These are phyloP conservation scores for Sipha flava DNA, from an alignment of 1,140 invertebrate species.

Conservation along the genomic window DNA sequence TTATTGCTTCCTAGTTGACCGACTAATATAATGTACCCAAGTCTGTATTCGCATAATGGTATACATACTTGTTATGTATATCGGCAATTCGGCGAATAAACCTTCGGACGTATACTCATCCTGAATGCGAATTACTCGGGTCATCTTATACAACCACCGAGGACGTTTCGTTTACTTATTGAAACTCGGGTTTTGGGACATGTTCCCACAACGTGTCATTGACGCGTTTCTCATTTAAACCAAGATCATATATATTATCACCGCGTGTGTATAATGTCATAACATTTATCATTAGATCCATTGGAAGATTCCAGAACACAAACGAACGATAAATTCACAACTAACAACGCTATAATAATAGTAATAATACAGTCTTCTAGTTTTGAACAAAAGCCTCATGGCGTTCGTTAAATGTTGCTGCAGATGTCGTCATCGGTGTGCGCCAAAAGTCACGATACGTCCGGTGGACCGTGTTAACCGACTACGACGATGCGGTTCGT, in stretches of 20 bases:
- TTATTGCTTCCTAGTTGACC: constrained; percentile 17
- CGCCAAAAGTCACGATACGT: no score
- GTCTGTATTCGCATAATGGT: neutral
- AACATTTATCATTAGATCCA: neutral
- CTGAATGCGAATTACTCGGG: constrained; percentile 20
- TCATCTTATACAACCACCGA: neutral
- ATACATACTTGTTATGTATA: neutral
- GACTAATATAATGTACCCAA: neutral
- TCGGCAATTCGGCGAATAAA: neutral
- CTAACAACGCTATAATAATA: no score
- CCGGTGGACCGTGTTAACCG: no score
- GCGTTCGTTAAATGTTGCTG: no score
- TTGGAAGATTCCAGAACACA: neutral
- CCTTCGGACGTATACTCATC: neutral
- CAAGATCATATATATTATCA: no score
- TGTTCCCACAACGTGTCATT: neutral
- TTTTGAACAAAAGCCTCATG: neutral
- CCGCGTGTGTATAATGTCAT: no score
- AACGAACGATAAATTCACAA: neutral
- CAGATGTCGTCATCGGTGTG: no score
- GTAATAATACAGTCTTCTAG: no score
- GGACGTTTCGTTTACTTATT: neutral
- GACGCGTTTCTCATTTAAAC: neutral
- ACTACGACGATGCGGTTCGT: no score
- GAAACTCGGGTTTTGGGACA: neutral